Base-by-base conservation (phyloP, 2,113 vertebrate genomes). In the Alligator mississippiensis region DNA sequence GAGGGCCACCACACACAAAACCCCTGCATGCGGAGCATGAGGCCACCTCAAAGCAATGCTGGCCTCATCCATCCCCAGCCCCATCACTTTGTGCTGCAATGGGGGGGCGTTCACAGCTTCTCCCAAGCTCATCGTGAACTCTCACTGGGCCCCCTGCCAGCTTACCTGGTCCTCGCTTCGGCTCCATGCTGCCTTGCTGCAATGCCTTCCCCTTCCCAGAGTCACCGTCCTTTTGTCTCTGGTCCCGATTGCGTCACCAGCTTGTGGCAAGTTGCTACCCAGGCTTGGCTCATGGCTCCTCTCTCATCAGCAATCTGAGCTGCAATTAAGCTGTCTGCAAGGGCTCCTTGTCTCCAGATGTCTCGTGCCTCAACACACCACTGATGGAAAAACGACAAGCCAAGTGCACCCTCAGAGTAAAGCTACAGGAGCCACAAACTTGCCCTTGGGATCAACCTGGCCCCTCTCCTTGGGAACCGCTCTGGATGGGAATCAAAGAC, bases 401-500 rank as follows among this genome's bases (percentile, higher is more conserved):
- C 57, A 83, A 91, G 76, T 0, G 3, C 72, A 80, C 25, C 64
- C 59, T 72, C 59, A 60, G 68, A 82, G 9, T 6, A 60, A 77
- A 63, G 77, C 25, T 89, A 27, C 63, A 1, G 63, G 0, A 79
- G 84, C 38, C 92, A 94, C 58, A 19, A 17, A 27, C 77, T 84
- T 74, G 1, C 80, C 77, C 80, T 25, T 57, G 86, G 64, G 64
- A 79, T 88, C 60, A 77, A 0, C 24, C 5, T 12, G 75, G 38
- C 79, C 55, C 80, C 58, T 77, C 77, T 11, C 75, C n/a, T 90
- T 92, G 95, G 93, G 90, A 86, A 27, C 2, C 1, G 4, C 38
- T 22, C 88, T 96, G 94, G 93, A 30, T 24, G 30, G 47, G 72
- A 90, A 80, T 55, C 92, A 91, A 85, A 93, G 78, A 5, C 54